Conservation (phyloP, 2,888 invertebrate species). For the Cyclophora albipunctata region DNA sequence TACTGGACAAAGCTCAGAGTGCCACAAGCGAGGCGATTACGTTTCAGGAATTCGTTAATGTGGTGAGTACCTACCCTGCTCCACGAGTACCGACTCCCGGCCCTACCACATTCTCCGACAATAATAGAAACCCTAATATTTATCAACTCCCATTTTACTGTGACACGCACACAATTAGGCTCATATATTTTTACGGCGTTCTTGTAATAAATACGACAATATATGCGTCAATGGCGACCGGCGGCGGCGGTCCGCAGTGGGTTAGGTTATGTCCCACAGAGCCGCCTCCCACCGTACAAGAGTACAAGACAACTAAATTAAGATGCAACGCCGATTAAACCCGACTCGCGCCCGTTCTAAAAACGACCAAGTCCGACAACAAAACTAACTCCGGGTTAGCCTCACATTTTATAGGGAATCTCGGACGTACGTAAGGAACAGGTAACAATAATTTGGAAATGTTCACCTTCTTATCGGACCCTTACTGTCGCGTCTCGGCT, state of each 20-base stretch:
- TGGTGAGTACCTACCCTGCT: slow-evolving; percentile 78
- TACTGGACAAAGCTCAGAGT: slow-evolving; percentile 82
- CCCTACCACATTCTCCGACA: slow-evolving; percentile 1
- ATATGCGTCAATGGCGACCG: slow-evolving; percentile 32
- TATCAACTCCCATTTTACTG: slow-evolving; percentile 16
- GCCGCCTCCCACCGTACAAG: slow-evolving; percentile 61
- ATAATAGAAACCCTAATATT: slow-evolving; percentile 14
- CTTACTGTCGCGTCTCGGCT: slow-evolving; percentile 61
- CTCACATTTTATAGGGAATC: slow-evolving; percentile 23
- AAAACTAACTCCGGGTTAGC: slow-evolving; percentile 22
- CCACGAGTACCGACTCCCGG: neutral
- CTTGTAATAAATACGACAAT: slow-evolving; percentile 43
- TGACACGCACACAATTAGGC: slow-evolving; percentile 33
- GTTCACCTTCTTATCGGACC: slow-evolving; percentile 56
- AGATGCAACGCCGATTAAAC: slow-evolving; percentile 70
- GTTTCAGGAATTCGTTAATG: slow-evolving; percentile 95
- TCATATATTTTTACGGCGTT: slow-evolving; percentile 37
- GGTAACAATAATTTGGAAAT: slow-evolving; percentile 35
- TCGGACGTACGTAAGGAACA: slow-evolving; percentile 30
- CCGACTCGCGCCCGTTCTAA: slow-evolving; percentile 38
- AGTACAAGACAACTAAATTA: slow-evolving; percentile 74
- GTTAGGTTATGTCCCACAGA: slow-evolving; percentile 48
- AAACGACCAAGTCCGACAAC: slow-evolving; percentile 36
- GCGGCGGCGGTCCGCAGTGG: slow-evolving; percentile 42
- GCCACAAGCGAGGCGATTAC: slow-evolving; percentile 86